phyloP scores from a whole-genome alignment of 1,140 invertebrate species.

The Schmidtea mediterranea region DNA sequence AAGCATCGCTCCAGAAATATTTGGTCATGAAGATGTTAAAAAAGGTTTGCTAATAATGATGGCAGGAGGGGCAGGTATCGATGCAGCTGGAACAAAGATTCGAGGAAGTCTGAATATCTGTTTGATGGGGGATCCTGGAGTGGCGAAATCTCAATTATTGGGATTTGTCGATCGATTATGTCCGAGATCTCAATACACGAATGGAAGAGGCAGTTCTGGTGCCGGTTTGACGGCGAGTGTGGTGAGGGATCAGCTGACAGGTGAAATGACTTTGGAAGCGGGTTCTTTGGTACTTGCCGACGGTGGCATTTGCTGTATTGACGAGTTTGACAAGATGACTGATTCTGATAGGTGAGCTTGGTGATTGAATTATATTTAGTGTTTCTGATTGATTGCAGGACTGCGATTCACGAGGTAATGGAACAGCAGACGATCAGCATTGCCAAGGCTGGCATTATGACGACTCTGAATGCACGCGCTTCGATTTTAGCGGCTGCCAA shows the following conservation, averaged over 20 bases:
- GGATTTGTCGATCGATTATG: conserved; percentile 76
- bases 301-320: conserved; percentile 87
- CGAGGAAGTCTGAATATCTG: conserved; percentile 86
- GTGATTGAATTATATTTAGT: too few species aligned
- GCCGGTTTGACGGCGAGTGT: conserved; percentile 92
- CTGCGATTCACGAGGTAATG: conserved; percentile 92
- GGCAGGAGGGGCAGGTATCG: conserved; percentile 70
- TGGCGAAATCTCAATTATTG: conserved; percentile 87
- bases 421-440: conserved; percentile 99
- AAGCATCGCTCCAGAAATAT: conserved; percentile 92
- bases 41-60: conserved; percentile 71
- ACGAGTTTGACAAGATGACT: conserved; percentile 98
- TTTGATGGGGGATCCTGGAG: conserved; percentile 90
- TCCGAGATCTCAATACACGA: conserved; percentile 73
- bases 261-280: conserved; percentile 85
- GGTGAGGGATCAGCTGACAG: conserved; percentile 82
- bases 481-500: conserved; percentile 94
- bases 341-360: conserved; percentile 36
- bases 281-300: conserved; percentile 91
- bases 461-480: conserved; percentile 73
- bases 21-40: conserved; percentile 88
- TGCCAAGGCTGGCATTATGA: conserved; percentile 95
- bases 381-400: conserved; percentile 30
- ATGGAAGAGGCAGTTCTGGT: conserved; percentile 77
- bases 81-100: conserved; percentile 42